These are phyloP conservation scores for Acronicta leporina DNA, from an alignment of 2,888 invertebrate genomes.

Conservation along the genomic window DNA sequence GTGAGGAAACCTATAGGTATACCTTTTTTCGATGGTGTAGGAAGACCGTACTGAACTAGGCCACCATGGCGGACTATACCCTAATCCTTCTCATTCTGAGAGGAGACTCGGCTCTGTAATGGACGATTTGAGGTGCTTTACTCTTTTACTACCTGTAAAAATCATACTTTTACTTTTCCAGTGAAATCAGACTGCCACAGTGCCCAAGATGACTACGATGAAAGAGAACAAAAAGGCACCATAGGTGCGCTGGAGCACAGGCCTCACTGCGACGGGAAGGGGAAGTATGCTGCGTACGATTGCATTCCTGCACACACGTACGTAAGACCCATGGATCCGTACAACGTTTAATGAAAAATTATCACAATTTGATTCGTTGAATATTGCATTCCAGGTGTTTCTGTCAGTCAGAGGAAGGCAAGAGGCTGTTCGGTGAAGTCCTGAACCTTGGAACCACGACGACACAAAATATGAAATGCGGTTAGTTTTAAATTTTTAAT, in stretches of 20 bases:
- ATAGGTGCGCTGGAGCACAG: constrained; percentile 88
- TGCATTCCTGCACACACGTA: constrained; percentile 92
- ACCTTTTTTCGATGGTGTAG: too few species aligned
- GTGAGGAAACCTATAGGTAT: too few species aligned
- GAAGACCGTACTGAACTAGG: too few species aligned
- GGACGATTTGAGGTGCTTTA: constrained; percentile 16
- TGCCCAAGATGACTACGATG: constrained; percentile 85
- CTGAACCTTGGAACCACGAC: constrained; percentile 78
- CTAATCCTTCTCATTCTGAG: too few species aligned
- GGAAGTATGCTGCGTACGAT: constrained; percentile 87
- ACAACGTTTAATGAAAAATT: too few species aligned
- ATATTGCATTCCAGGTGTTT: constrained; percentile 87
- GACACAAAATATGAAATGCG: constrained; percentile 87
- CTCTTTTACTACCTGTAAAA: too few species aligned
- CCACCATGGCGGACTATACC: too few species aligned
- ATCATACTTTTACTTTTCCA: too few species aligned
- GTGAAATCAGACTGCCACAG: constrained; percentile 77
- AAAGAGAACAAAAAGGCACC: constrained; percentile 76
- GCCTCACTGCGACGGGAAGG: constrained; percentile 90
- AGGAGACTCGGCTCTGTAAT: too few species aligned
- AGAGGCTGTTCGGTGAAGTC: constrained; percentile 91
- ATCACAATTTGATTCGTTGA: too few species aligned
- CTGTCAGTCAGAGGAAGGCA: constrained; percentile 90
- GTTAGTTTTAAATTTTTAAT: constrained; percentile 80
- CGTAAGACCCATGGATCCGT: constrained; percentile 52